Base-by-base conservation (phyloP, 2,797 vertebrate species). In the Mormyrus proboscirostris region DNA sequence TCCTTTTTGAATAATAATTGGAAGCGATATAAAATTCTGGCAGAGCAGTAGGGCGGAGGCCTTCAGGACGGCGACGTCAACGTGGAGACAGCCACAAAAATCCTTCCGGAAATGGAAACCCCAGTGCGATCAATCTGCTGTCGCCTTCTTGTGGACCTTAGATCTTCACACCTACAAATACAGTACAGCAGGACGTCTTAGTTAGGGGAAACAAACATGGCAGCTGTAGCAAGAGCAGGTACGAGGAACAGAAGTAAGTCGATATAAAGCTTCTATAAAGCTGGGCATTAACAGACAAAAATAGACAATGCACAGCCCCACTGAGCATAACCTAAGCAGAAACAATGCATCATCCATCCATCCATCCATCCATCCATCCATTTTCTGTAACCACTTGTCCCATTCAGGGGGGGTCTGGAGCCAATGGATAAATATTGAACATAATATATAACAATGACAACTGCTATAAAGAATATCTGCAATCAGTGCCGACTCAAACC, bases 1-100 rank as follows among this genome's bases (percentile, higher is more conserved):
- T 86, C 83, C 87, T 88, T 79, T 73, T 49, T 86, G 87, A 73
- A 90, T 88, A 90, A 79, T 86, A 44, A 89, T 86, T 73, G 88
- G 69, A 41, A 88, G 57, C 29, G 83, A 69, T 90, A 87, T 25
- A 38, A 69, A 88, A 55, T 55, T 59, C 57, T 69, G 55, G 57
- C 86, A 69, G 44, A 38, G 22, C 33, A 87, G 76, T 51, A 47
- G n/a, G 41, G 83, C 2, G 33, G 29, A 19, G 87, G 3, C 89
- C 88, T 38, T 47, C 83, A 55, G 90, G 59, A 86, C 41, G 88
- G 51, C 25, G 9, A 41, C 55, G 76, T 90, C 57, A n/a, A 57
- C 76, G 25, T 86, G 59, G 79, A 59, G 84, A 55, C 22, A 76
- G 47, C 22, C 55, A 29, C n/a, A 16, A 84, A 10, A 47, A 9